Evolutionary conservation across 2,797 vertebrate genomes (phyloP), one percentile per base, ranked within the genome.

Genomic region (Hephaestus fuliginosus): DNA sequence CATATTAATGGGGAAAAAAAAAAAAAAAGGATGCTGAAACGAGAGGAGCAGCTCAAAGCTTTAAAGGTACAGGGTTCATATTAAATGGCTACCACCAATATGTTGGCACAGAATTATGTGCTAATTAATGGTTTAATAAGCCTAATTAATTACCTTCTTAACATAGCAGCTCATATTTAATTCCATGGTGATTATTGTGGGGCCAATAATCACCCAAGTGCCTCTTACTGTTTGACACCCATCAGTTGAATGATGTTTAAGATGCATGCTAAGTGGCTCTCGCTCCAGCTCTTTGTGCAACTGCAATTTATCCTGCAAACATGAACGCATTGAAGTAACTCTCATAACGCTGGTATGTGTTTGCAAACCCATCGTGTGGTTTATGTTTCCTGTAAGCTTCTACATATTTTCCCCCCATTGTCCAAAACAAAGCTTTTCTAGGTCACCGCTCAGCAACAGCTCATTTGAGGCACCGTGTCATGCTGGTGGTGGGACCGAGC

Each of bases 111-210:
- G 53, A 70, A 72, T 66, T 36, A 64, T 11, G 14, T 79, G 49
- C 62, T 72, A 74, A 88, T 88, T 80, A 80, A 84, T 74, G 15
- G 56, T 58, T 65, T 78, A 78, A 83, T 80, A 75, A 44, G 51
- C 49, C 56, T 68, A 80, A 91, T 90, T 86, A 91, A 86, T 88
- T 36, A 70, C 62, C 68, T 85, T 14, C 79, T 88, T 86, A 89
- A 74, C 81, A 83, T 79, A 80, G 82, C 72, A 69, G 81, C 76
- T 69, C 74, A 75, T 55, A 65, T 43, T 74, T 61, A 74, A 72
- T 83, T 80, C 61, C 63, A 48, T 48, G 30, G 69, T 82, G 81
- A 80, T 85, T 81, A 76, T 72, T 39, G 60, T 39, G 58, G 81
- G 64, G 84, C 76, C 64, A 39, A 18, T 65, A 74, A 51, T 73